Percentiles rank a stretch among this genome's conserved stretches.
Conservation (phyloP, 2,113 vertebrate species). For the Gnathonemus longibarbis region DNA sequence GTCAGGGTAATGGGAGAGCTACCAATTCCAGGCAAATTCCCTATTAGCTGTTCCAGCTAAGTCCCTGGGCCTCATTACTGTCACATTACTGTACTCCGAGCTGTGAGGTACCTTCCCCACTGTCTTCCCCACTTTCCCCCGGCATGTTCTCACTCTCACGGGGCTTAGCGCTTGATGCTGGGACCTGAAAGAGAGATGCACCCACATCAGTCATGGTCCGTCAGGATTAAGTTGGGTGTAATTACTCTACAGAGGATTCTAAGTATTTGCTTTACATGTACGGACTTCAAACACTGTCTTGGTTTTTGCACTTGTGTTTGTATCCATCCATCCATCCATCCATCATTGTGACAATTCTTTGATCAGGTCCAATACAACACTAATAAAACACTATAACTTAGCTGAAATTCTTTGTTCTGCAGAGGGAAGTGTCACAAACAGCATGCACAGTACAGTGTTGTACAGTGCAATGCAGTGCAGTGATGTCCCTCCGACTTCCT, state of each 20-base stretch:
- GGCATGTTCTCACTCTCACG: slow-evolving; percentile 21
- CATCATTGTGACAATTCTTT: not conserved
- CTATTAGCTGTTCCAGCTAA: not conserved
- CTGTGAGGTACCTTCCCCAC: slow-evolving; percentile 62
- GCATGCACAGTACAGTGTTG: not conserved
- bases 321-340: not conserved
- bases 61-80: not conserved
- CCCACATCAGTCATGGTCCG: not conserved
- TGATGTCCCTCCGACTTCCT: not conserved
- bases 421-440: not conserved
- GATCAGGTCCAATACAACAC: not conserved
- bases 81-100: not conserved
- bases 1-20: not conserved
- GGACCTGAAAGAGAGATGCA: slow-evolving; percentile 23
- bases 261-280: not conserved
- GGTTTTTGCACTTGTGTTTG: not conserved
- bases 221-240: not conserved
- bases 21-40: not conserved
- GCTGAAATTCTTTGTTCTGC: not conserved
- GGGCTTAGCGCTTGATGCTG: slow-evolving; percentile 10
- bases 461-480: too few relatives aligned
- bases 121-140: slow-evolving; percentile 44
- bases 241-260: not conserved
- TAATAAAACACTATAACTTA: not conserved
- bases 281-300: not conserved